Conservation (phyloP, 1,140 invertebrate genomes). For the Hyphantria cunea region DNA sequence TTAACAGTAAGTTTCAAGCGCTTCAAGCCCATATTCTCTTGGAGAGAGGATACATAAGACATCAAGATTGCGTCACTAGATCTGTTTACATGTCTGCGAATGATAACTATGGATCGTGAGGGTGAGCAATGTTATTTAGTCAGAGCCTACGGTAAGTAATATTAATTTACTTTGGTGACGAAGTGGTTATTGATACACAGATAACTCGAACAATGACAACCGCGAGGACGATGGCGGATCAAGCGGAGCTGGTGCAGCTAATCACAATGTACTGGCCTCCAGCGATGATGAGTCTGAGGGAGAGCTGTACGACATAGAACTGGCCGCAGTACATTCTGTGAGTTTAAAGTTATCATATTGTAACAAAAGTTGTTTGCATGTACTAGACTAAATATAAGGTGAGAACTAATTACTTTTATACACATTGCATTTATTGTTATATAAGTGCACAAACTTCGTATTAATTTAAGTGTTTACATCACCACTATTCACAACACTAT, state of each 20-base stretch:
- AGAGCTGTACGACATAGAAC: constrained; percentile 75
- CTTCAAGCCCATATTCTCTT: too few relatives aligned
- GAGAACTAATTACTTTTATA: too few relatives aligned
- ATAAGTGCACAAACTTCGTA: too few relatives aligned
- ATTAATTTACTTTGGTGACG: neutral
- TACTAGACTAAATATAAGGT: too few relatives aligned
- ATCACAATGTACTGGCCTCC: neutral
- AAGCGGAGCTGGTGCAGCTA: neutral
- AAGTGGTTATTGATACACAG: neutral
- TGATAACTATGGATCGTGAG: constrained; percentile 1
- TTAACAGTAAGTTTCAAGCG: too few relatives aligned
- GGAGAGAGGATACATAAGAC: neutral
- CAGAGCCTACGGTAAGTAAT: neutral
- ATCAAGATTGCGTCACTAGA: neutral
- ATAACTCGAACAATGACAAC: neutral
- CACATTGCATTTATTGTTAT: too few relatives aligned
- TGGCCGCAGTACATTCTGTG: constrained; percentile 82
- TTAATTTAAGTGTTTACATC: too few relatives aligned
- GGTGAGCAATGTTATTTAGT: neutral
- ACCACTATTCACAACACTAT: too few relatives aligned
- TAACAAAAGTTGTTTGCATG: too few relatives aligned
- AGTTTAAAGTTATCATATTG: constrained; percentile 33
- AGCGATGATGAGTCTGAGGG: constrained; percentile 37
- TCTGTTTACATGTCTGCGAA: neutral
- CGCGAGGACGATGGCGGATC: neutral